Evolutionary conservation across 1,140 invertebrate species (phyloP), one percentile per base, ranked within the genome.

Genomic region (Drosophila leontia): DNA sequence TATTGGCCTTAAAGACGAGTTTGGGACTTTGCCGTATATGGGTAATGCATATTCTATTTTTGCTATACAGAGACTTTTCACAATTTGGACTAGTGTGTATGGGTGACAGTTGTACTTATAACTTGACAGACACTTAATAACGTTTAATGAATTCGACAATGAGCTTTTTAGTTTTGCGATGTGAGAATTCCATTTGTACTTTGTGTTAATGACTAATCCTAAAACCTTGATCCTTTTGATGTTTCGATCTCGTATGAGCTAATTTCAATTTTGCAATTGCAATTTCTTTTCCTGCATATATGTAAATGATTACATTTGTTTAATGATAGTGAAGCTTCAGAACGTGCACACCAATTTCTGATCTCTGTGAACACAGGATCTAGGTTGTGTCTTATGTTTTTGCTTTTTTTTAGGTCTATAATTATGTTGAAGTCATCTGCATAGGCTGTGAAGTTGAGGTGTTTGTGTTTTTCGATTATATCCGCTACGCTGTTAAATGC

Each of bases 51-150:
- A 51, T 51, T 51, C 4, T 51, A n/a, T 34, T n/a, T 51, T 29
- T 7, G 23, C 23, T 23, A 23, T 23, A 23, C 23, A 23, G 23
- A 23, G 23, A 23, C 23, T 23, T 23, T 23, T 23, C 23, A 23
- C 23, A 23, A 23, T 23, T 23, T 23, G 23, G 23, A 23, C 23
- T 23, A 23, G 23, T 13, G 51, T 55, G 3, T 19, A 29, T 3
- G 51, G 34, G n/a, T 55, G 29, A 53, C 50, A 55, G n/a, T 12
- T 55, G 17, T n/a, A 55, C 11, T 35, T 55, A 19, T 17, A 12
- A 8, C 12, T 55, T 55, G 29, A 34, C 12, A 55, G 34, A 15
- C 17, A 23, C 23, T 23, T 23, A 23, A 23, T 23, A 23, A 23
- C 23, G 23, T 23, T 23, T 23, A 23, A 23, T 2, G 23, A 23